Evolutionary conservation across 2,113 vertebrate genomes (phyloP), one percentile per base, ranked within the genome.

Genomic region (Indicator maculatus): DNA sequence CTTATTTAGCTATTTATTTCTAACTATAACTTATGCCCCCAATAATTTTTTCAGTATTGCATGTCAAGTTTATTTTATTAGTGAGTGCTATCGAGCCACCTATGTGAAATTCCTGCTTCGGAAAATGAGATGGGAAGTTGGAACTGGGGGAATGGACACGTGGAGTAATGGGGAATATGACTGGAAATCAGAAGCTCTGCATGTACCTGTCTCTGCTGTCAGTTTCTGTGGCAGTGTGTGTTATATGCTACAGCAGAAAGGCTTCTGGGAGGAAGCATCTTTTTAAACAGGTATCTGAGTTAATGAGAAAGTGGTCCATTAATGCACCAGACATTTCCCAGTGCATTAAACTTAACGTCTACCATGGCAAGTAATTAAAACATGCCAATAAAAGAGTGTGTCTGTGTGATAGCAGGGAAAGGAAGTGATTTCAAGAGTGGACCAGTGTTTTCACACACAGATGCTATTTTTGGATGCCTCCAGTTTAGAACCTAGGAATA

Each of bases 401-500:
- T 73, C 36, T 78, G 18, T 31, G 28, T 67, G 44, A 12, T 0
- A 0, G 26, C 12, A 15, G n/a, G 44, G 63, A 56, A 73, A 93
- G 53, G 83, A 86, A 95, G 72, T 38, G 80, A 86, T 91, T 86
- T 91, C 6, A 74, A 67, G 86, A 91, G 44, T 41, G 26, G 82
- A 93, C 85, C 61, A 93, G 16, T 53, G 16, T 75, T 95, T 93
- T 94, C 66, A 6, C 23, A 83, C 87, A 33, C 53, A 45, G 88
- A 60, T 0, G 9, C 82, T 95, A 74, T 81, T 88, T 96, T 88
- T 95, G 65, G 63, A 26, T 94, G 80, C 70, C 76, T 94, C 88
- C 92, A 93, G 90, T 94, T 96, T 94, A 93, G 88, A 88, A 89
- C 44, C 26, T 70, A 88, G 93, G 65, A 91, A 65, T 95, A 90